Percentiles rank a stretch among this genome's conserved stretches.
Conservation (phyloP, 2,113 vertebrate genomes). For the Sprattus sprattus region DNA sequence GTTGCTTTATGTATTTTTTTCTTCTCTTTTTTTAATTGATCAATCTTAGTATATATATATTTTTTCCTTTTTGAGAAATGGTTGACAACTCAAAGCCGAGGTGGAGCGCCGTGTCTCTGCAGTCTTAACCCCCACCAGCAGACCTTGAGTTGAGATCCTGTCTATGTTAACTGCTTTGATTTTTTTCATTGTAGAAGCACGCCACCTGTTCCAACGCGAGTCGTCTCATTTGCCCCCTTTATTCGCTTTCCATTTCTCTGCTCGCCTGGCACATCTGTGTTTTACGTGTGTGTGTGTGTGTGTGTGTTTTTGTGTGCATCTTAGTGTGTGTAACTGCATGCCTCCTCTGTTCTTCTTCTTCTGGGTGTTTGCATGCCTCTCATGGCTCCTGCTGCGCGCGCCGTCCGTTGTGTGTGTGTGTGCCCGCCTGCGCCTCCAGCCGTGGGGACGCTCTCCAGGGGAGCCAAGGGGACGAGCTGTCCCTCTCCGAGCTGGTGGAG, state of each 20-base stretch:
- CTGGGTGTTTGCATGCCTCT: conserved; percentile 8
- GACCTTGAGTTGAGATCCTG: neutral
- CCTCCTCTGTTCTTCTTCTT: conserved; percentile 11
- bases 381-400: neutral
- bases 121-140: neutral
- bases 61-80: conserved; percentile 32
- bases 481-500: conserved; percentile 44
- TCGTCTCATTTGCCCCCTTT: neutral
- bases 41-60: conserved; percentile 48
- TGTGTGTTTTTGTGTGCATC: conserved; percentile 27
- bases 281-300: neutral
- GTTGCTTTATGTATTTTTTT: neutral
- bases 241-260: neutral
- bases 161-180: neutral
- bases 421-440: conserved; percentile 54
- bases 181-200: conserved; percentile 17
- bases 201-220: neutral
- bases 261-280: neutral
- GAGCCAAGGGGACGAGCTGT: conserved; percentile 63
- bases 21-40: conserved; percentile 29
- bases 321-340: conserved; percentile 33
- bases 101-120: neutral
- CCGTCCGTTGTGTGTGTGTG: neutral
- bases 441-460: conserved; percentile 70
- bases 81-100: conserved; percentile 9